These are phyloP conservation scores for Hoplias malabaricus DNA, from an alignment of 2,113 vertebrate species.

Conservation along the genomic window DNA sequence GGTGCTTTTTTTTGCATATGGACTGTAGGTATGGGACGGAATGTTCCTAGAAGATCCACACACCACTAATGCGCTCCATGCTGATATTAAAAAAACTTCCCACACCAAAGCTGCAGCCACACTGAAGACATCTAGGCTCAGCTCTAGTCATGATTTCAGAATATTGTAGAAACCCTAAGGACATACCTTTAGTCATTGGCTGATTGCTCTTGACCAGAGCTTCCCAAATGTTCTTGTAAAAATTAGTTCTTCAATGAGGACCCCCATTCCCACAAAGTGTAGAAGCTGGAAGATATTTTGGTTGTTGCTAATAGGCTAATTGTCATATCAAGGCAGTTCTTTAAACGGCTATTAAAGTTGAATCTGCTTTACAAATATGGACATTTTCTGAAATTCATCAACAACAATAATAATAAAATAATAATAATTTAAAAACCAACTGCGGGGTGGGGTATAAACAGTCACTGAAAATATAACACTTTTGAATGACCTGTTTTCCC, in stretches of 20 bases:
- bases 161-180: not conserved
- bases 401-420: not conserved
- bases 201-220: not conserved
- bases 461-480: not conserved
- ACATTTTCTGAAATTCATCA: not conserved
- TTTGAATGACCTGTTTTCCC: too few species aligned
- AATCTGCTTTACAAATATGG: not conserved
- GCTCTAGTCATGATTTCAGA: not conserved
- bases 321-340: too few species aligned
- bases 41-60: slow-evolving; percentile 31
- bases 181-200: not conserved
- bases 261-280: not conserved
- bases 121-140: not conserved
- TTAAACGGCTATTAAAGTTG: too few species aligned
- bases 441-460: not conserved
- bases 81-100: not conserved
- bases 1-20: not conserved
- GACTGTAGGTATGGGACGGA: slow-evolving; percentile 11
- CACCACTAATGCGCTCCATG: not conserved
- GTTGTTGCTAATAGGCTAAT: not conserved
- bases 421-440: too few species aligned
- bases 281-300: not conserved
- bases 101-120: slow-evolving; percentile 66
- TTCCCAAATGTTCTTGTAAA: not conserved
- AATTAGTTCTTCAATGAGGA: not conserved